Evolutionary conservation across 2,888 invertebrate genomes (phyloP).

Genomic region (Cephus nigrinus): DNA sequence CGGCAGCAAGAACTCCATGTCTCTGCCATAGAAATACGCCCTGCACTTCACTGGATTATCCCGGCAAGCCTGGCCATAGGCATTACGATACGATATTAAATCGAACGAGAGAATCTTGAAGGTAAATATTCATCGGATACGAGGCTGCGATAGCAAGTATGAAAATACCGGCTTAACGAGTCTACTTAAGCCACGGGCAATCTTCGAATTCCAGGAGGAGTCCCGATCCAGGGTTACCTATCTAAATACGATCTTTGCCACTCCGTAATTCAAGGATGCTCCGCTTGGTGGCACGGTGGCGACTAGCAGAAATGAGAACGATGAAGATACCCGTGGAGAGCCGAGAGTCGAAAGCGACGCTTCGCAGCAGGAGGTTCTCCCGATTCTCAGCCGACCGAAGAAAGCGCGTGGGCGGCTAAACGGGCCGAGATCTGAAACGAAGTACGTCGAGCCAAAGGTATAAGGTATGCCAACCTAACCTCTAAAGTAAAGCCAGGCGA

Average conservation of each 20-base stretch:
- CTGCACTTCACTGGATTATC: neutral
- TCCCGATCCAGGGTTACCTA: neutral
- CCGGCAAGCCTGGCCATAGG: neutral
- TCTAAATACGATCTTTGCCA: neutral
- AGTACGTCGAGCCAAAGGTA: neutral
- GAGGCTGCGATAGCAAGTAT: neutral
- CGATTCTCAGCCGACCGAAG: constrained; percentile 4
- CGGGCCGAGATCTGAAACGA: neutral
- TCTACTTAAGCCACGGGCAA: neutral
- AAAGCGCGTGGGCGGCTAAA: constrained; percentile 3
- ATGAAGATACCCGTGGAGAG: constrained; percentile 26
- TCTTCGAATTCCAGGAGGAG: neutral
- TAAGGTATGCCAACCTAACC: neutral
- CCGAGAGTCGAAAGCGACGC: constrained; percentile 22
- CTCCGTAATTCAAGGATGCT: neutral
- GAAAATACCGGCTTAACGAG: neutral
- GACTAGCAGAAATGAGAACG: constrained; percentile 23
- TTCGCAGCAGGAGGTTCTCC: constrained; percentile 22
- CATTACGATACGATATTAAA: neutral
- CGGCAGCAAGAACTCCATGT: constrained; percentile 16
- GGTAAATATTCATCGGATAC: neutral
- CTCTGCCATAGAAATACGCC: neutral
- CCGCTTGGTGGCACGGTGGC: neutral
- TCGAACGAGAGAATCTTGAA: neutral
- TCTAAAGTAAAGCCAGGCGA: neutral